Evolutionary conservation across 1,140 invertebrate species (phyloP), one percentile per base, ranked within the genome.

Genomic region (Drosophila bocqueti): DNA sequence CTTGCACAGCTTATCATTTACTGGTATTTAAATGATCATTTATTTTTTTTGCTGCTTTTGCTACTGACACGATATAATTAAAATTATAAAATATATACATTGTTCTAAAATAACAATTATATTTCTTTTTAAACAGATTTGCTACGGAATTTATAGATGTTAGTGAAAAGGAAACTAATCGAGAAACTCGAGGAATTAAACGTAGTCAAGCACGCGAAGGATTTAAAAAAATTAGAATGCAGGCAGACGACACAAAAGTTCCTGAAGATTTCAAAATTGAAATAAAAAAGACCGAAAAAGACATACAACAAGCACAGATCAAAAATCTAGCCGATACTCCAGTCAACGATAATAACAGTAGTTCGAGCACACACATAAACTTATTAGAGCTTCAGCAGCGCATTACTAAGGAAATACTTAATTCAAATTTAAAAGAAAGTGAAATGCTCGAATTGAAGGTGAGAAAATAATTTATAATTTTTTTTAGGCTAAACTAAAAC

Each of bases 131-230:
- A 40, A 49, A 61, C 91, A 98, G 97, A 93, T 99, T 99, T 93
- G 96, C 97, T 13, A 96, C 97, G 93, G 96, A 96, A 52, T 99
- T 99, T 93, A 96, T 99, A 40, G 98, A 99, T 93, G 95, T 98
- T 43, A 94, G 96, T 40, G 97, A 98, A 92, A 94, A 96, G 47
- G 97, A 95, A 94, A 94, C 95, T 82, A 96, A 95, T 93, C 93
- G 91, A 26, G 89, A 91, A 21, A 79, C 86, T 49, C 76, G 89
- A 1, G 89, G 86, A 7, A 73, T 75, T 49, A 82, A 68, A 76
- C 85, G 73, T 9, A 76, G 74, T 67, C 76, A 58, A 18, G 21
- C 68, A 16, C 46, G 67, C 15, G 64, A 75, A 18, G 50, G 75
- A 31, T 62, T 68, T 24, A 73, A 72, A 45, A 71, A 40, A 3